Evolutionary conservation across 2,797 vertebrate species (phyloP), one percentile per base, ranked within the genome.

Genomic region (Zalophus californianus): DNA sequence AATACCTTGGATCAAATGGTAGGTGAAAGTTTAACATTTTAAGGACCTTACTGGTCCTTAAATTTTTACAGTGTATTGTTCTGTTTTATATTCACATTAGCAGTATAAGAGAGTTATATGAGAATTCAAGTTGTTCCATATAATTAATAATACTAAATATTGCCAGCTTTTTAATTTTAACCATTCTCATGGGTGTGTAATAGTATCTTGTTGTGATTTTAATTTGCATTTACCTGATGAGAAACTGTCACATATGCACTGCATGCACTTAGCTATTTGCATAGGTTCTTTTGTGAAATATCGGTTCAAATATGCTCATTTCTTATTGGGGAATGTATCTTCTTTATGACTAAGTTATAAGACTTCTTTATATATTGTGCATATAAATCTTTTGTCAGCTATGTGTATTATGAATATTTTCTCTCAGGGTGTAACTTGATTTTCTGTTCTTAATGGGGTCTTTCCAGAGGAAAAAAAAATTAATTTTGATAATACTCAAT

Each of bases 141-240:
- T 78, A 56, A 12, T 73, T 14, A 92, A 21, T 29, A 80, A 56
- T 60, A 38, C 21, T 58, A 66, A 94, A 5, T 25, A 91, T 25
- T 78, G 9, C 68, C 25, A 78, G 3, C 27, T 68, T 70, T 94
- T 85, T 78, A 29, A 77, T 95, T 90, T 94, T 87, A 96, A n/a
- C 1, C 23, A 82, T 56, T 93, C 41, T 82, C 32, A 25, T 23
- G 14, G 3, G n/a, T 50, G 7, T 32, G 0, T 20, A 80, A 12
- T 15, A 41, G n/a, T 90, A 54, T 38, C 9, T 78, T 83, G 3
- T 78, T 83, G 5, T 41, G 2, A 23, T 60, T 92, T 82, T 89
- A 82, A 86, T 72, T 83, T 68, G 1, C 7, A 41, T 85, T 90
- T 84, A 8, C n/a, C 18, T 87, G 12, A 58, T 73, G 21, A 60